Evolutionary conservation across 2,797 vertebrate genomes (phyloP).

Genomic region (Melopsittacus undulatus): DNA sequence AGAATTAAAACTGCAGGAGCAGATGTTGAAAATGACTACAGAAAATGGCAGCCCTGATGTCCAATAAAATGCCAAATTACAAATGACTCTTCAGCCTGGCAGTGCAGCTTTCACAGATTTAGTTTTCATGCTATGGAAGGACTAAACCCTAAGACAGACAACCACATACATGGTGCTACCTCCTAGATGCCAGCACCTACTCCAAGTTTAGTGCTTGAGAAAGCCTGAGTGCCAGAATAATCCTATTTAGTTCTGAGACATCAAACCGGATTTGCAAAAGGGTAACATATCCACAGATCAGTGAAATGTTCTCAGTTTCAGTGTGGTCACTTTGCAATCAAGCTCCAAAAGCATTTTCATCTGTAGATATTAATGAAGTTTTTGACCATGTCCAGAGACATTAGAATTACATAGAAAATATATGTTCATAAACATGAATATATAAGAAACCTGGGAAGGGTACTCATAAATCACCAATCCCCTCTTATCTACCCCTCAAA

Average conservation of each 20-base stretch:
- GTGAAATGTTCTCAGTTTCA: neutral
- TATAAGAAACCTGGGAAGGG: neutral
- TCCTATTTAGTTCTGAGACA: conserved; percentile 34
- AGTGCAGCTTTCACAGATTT: neutral
- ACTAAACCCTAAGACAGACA: neutral
- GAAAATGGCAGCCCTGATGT: neutral
- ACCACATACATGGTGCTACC: neutral
- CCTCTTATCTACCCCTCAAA: neutral
- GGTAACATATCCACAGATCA: conserved; percentile 44
- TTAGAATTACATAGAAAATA: neutral
- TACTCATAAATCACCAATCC: neutral
- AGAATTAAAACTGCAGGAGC: neutral
- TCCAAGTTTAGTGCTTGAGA: neutral
- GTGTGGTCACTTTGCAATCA: neutral
- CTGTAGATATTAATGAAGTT: neutral
- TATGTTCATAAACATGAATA: neutral
- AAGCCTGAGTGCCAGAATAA: conserved; percentile 49
- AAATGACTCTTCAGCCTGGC: neutral
- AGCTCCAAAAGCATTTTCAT: neutral
- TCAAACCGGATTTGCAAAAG: conserved; percentile 39
- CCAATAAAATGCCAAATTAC: neutral
- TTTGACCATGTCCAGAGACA: neutral
- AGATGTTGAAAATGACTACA: neutral
- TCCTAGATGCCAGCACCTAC: neutral
- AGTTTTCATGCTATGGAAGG: neutral